phyloP scores from a whole-genome alignment of 2,797 vertebrate genomes.

The Hydrolagus colliei region DNA sequence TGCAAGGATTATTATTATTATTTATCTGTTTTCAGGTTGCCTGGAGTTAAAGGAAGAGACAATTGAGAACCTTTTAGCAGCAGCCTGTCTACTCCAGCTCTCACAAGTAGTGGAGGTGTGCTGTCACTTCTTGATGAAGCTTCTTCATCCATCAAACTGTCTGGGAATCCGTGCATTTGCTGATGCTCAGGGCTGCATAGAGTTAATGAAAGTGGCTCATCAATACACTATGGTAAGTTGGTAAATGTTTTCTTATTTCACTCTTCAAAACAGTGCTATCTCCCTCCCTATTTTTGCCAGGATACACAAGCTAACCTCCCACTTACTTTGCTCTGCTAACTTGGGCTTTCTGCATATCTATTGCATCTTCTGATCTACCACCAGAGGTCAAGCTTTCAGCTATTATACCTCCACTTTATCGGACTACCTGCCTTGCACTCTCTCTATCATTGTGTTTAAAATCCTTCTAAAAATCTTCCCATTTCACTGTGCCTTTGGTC shows the following conservation, averaged over 20 bases:
- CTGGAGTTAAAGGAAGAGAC: constrained; percentile 65
- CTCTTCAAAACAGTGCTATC: neutral
- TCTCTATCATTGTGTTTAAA: too few species aligned
- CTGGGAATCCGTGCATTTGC: constrained; percentile 65
- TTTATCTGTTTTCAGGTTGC: constrained; percentile 47
- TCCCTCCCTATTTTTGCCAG: neutral
- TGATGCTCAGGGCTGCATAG: constrained; percentile 64
- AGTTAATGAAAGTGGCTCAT: constrained; percentile 65
- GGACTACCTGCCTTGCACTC: too few species aligned
- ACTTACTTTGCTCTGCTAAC: too few species aligned
- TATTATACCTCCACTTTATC: too few species aligned
- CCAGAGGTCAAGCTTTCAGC: too few species aligned
- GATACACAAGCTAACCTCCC: too few species aligned
- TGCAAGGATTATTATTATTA: too few species aligned
- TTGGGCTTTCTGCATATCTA: too few species aligned
- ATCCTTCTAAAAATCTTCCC: too few species aligned
- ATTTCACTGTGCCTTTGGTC: too few species aligned
- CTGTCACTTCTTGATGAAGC: constrained; percentile 66
- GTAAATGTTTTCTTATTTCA: constrained; percentile 12
- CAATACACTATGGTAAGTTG: constrained; percentile 65
- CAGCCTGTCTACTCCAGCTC: constrained; percentile 64
- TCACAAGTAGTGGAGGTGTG: constrained; percentile 66
- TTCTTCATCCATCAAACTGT: constrained; percentile 65
- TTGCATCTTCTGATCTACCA: too few species aligned
- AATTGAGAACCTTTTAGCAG: constrained; percentile 64